Evolutionary conservation across 2,888 invertebrate species (phyloP), one percentile per base, ranked within the genome.

Genomic region (Labia minor): DNA sequence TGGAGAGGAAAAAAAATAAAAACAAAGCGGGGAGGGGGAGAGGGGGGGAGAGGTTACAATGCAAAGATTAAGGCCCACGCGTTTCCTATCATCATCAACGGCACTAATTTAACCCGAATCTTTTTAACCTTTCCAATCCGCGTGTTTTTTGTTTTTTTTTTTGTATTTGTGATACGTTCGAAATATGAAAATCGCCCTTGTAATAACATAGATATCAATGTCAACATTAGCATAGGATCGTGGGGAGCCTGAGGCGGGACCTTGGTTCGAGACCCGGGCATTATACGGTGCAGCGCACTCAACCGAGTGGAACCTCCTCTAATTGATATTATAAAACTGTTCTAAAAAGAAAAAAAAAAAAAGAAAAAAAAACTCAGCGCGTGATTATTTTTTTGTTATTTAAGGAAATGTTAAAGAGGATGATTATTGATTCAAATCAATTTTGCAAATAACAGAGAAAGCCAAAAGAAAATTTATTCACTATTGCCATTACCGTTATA

Each of bases 151-250:
- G n/a, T n/a, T n/a, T n/a, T n/a, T n/a, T n/a, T n/a, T n/a, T n/a
- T n/a, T n/a, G n/a, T n/a, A n/a, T n/a, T n/a, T n/a, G n/a, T n/a
- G 49, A 49, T 6, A 26, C 26, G 26, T 26, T 26, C 26, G 26
- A 26, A 49, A 49, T 10, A 49, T 49, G 49, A 49, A 49, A 49
- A 49, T 49, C 49, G 49, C 49, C 49, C 49, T 49, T 49, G 49
- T 49, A 49, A 49, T 49, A 49, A 49, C 49, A 49, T 49, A 49
- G 49, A 49, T 49, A 49, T 49, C 49, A 49, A 49, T 49, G 49
- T 49, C 49, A 49, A 49, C 49, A 49, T 49, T 49, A 49, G 49
- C 49, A 49, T 49, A 49, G 49, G 49, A 49, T 49, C 49, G 49
- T 49, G 49, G 49, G 14, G 49, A 49, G 49, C 49, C 49, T 14